Evolutionary conservation across 2,888 invertebrate genomes (phyloP).

Genomic region (Keiferia lycopersicella): DNA sequence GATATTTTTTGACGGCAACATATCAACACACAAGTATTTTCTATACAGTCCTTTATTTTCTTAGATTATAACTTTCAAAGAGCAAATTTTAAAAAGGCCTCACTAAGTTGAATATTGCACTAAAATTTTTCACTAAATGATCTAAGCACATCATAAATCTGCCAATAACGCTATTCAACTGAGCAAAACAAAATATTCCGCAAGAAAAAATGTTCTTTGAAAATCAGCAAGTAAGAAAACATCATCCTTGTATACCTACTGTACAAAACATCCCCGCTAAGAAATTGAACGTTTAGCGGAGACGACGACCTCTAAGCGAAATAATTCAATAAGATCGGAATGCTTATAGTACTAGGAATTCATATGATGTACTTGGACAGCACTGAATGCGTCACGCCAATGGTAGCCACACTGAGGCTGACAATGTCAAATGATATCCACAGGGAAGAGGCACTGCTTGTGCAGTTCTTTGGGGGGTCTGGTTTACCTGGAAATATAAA

Average conservation of each 20-base stretch:
- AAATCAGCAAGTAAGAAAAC: not conserved
- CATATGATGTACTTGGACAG: slow-evolving; percentile 55
- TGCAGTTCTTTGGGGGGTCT: slow-evolving; percentile 69
- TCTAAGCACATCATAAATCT: not conserved
- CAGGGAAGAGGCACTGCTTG: slow-evolving; percentile 50
- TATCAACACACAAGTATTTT: slow-evolving; percentile 34
- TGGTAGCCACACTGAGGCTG: slow-evolving; percentile 38
- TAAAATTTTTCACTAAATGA: not conserved
- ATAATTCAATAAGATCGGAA: slow-evolving; percentile 17
- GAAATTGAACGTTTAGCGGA: slow-evolving; percentile 20
- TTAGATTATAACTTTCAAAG: slow-evolving; percentile 1
- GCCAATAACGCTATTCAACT: not conserved
- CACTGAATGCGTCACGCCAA: slow-evolving; percentile 48
- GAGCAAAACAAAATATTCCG: not conserved
- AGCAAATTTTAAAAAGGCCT: not conserved
- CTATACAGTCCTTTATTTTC: slow-evolving; percentile 3
- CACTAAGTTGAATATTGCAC: not conserved
- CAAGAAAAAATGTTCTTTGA: not conserved
- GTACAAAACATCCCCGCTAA: slow-evolving; percentile 13
- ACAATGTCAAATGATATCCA: slow-evolving; percentile 46
- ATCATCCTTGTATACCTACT: slow-evolving; percentile 13
- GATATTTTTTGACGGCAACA: slow-evolving; percentile 58
- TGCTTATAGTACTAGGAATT: slow-evolving; percentile 14
- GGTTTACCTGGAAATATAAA: slow-evolving; percentile 61
- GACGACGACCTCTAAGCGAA: slow-evolving; percentile 16